Percentiles rank a stretch among this genome's conserved stretches.
Conservation (phyloP, 2,113 vertebrate genomes). For the Nanger granti region DNA sequence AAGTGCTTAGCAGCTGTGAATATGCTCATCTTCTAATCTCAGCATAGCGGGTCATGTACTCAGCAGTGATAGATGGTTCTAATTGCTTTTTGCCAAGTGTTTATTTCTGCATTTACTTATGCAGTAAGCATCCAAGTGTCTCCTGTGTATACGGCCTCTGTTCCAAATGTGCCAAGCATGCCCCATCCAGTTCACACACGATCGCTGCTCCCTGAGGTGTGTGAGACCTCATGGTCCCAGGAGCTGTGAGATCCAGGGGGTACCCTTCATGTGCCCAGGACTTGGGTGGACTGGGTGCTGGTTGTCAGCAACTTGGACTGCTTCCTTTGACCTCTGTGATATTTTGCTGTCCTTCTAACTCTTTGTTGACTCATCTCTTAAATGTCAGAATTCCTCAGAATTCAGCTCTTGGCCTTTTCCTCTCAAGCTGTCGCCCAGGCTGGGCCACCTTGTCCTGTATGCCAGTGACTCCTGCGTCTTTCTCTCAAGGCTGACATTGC, state of each 20-base stretch:
- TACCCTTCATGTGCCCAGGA: neutral
- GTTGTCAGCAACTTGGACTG: neutral
- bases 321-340: neutral
- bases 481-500: neutral
- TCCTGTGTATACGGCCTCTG: neutral
- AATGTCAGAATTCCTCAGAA: neutral
- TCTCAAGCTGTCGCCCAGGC: neutral
- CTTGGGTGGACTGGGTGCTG: neutral
- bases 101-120: neutral
- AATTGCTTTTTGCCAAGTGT: neutral
- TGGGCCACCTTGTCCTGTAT: too few species aligned
- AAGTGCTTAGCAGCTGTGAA: neutral
- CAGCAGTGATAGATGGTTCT: neutral
- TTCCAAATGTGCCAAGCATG: neutral
- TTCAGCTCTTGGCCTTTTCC: neutral
- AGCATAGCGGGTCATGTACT: neutral
- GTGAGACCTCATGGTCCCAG: neutral
- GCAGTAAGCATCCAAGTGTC: neutral
- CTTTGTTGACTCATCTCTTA: neutral
- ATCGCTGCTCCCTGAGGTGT: neutral
- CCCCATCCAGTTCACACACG: neutral
- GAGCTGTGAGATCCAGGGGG: neutral
- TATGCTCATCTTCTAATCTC: neutral
- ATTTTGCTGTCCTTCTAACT: neutral
- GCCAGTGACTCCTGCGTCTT: neutral